These are phyloP conservation scores for Macaria notata DNA, from an alignment of 2,888 invertebrate genomes.

Conservation along the genomic window DNA sequence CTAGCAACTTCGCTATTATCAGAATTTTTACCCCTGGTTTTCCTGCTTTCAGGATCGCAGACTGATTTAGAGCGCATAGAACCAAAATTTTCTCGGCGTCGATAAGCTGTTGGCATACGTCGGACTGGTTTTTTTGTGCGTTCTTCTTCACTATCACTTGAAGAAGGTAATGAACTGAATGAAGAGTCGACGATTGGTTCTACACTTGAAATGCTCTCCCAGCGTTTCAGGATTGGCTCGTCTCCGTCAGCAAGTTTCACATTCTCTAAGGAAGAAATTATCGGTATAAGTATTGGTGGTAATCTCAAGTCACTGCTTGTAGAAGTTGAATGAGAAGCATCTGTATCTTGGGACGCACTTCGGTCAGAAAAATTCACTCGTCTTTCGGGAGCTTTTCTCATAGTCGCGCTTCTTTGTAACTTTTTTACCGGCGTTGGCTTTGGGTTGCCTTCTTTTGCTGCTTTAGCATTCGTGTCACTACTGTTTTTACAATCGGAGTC, in stretches of 20 bases:
- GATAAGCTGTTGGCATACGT: slow-evolving; percentile 66
- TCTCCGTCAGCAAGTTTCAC: slow-evolving; percentile 65
- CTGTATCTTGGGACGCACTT: slow-evolving; percentile 84
- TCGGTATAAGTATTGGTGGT: slow-evolving; percentile 87
- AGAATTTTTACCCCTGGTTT: slow-evolving; percentile 55
- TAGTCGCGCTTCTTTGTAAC: slow-evolving; percentile 73
- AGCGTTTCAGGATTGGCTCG: slow-evolving; percentile 73
- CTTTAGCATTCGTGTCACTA: slow-evolving; percentile 51
- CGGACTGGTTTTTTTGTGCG: slow-evolving; percentile 61
- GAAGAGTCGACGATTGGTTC: slow-evolving; percentile 88
- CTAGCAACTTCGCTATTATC: slow-evolving; percentile 72
- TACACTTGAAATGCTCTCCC: slow-evolving; percentile 86
- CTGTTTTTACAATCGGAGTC: slow-evolving; percentile 59
- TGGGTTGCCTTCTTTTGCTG: slow-evolving; percentile 39
- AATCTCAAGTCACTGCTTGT: slow-evolving; percentile 84
- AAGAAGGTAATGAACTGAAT: slow-evolving; percentile 81
- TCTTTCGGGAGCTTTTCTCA: slow-evolving; percentile 70
- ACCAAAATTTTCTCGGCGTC: slow-evolving; percentile 67
- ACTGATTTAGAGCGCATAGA: slow-evolving; percentile 74
- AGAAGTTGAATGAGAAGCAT: slow-evolving; percentile 83
- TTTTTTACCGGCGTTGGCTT: slow-evolving; percentile 55
- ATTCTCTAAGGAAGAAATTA: slow-evolving; percentile 84
- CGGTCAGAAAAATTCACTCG: slow-evolving; percentile 78
- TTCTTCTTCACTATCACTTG: slow-evolving; percentile 76
- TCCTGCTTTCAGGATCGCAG: slow-evolving; percentile 73